Evolutionary conservation across 1,140 invertebrate species (phyloP), one percentile per base, ranked within the genome.

Genomic region (Saccostrea echinata): DNA sequence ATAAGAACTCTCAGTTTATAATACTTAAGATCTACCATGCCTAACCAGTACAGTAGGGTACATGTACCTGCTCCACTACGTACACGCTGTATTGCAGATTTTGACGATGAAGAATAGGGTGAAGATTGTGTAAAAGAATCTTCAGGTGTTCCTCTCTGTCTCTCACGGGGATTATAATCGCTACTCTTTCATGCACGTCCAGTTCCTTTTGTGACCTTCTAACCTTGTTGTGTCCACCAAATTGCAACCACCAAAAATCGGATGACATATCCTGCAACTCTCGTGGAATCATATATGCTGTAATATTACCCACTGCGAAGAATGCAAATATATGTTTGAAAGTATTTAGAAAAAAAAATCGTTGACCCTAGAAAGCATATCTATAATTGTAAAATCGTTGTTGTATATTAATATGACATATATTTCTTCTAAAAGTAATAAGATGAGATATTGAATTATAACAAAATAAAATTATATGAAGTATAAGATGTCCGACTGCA

Each of bases 41-140:
- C 43, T 43, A 2, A 43, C 43, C 43, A 43, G 43, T 43, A 43
- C 43, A 8, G n/a, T n/a, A n/a, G n/a, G n/a, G n/a, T 43, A 55
- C 18, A 55, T 27, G 55, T 85, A 93, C 91, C 91, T 91, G 92
- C 61, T 94, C 91, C 24, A 92, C 88, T n/a, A 94, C 89, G 89
- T 88, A 91, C 35, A 94, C 91, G 43, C 88, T 88, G 89, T 93
- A 94, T 30, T 93, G 91, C 1, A 93, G 87, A 68, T 92, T 85
- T 86, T 94, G 93, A 30, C 89, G 82, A 33, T 87, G 84, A 53
- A 94, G 85, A 43, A 93, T 90, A 18, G 91, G 91, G 84, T 93
- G 92, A 3, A 94, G 89, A 83, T 94, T 91, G 24, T 89, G 84
- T 24, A 94, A 83, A 64, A 94, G 89, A 33, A 92, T 90, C 55